phyloP scores from a whole-genome alignment of 2,888 invertebrate species.

The Acleris literana region DNA sequence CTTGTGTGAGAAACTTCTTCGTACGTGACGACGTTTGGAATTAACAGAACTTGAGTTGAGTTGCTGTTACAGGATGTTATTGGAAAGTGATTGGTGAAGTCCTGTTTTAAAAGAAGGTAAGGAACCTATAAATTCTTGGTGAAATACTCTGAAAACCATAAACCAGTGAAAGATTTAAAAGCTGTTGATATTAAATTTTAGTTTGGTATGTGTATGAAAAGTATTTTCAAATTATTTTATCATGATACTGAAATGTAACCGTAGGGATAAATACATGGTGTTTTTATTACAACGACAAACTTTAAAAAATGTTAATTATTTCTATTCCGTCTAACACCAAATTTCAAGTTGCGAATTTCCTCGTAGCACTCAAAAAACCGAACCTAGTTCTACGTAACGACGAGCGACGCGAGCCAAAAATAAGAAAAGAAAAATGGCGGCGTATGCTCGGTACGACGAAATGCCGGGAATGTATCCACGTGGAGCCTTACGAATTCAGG shows the following conservation, averaged over 20 bases:
- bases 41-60: not conserved
- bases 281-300: too few species aligned
- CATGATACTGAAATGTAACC: too few species aligned
- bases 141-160: too few species aligned
- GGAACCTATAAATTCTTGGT: too few species aligned
- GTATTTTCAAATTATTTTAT: too few species aligned
- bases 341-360: not conserved
- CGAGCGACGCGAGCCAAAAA: conserved; percentile 63
- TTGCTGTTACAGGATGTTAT: not conserved
- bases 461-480: conserved; percentile 77
- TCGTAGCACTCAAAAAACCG: conserved; percentile 31
- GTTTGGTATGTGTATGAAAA: too few species aligned
- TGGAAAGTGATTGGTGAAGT: conserved; percentile 1
- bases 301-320: too few species aligned
- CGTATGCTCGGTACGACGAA: conserved; percentile 58
- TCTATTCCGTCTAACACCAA: not conserved
- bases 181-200: too few species aligned
- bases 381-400: conserved; percentile 26
- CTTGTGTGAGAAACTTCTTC: conserved; percentile 52
- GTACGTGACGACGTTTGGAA: conserved; percentile 53
- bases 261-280: too few species aligned
- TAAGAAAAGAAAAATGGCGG: conserved; percentile 62
- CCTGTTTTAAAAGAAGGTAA: too few species aligned
- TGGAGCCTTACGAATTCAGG: conserved; percentile 66
- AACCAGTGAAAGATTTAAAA: too few species aligned